phyloP scores from a whole-genome alignment of 1,140 invertebrate species.

The Rhizoglyphus robini region DNA sequence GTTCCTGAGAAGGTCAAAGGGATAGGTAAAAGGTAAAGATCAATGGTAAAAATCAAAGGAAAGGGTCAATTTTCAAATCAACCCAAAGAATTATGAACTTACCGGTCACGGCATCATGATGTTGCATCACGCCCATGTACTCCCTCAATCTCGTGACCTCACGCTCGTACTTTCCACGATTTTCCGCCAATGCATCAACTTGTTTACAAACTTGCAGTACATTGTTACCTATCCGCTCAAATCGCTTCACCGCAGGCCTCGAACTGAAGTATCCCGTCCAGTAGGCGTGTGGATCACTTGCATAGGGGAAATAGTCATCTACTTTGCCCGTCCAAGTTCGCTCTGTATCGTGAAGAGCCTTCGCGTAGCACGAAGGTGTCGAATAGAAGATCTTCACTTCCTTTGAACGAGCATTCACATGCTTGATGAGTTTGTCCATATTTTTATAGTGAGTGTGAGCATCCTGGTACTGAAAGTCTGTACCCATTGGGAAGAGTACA shows the following conservation, averaged over 20 bases:
- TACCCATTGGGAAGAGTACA: constrained; percentile 22
- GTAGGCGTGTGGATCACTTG: constrained; percentile 13
- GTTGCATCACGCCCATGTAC: constrained; percentile 19
- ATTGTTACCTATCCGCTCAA: constrained; percentile 49
- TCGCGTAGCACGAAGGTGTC: constrained; percentile 56
- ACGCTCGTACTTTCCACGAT: not conserved
- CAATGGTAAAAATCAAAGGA: constrained; percentile 42
- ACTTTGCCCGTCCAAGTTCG: constrained; percentile 40
- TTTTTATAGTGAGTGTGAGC: constrained; percentile 71
- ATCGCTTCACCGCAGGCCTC: constrained; percentile 40
- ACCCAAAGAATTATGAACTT: too few relatives aligned
- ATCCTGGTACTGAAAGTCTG: constrained; percentile 22
- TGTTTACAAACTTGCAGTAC: constrained; percentile 61
- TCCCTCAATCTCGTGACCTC: constrained; percentile 16
- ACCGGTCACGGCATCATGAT: constrained; percentile 74
- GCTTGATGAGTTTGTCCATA: constrained; percentile 64
- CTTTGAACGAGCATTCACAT: constrained; percentile 34
- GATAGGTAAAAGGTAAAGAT: constrained; percentile 43
- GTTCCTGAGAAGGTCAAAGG: constrained; percentile 51
- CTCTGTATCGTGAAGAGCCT: constrained; percentile 45
- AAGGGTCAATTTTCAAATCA: not conserved
- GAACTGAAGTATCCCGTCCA: constrained; percentile 96
- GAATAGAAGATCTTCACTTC: constrained; percentile 59
- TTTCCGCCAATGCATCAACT: constrained; percentile 11
- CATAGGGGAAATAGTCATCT: constrained; percentile 77